Base-by-base conservation (phyloP, 2,113 vertebrate genomes). In the Argyrosomus japonicus region DNA sequence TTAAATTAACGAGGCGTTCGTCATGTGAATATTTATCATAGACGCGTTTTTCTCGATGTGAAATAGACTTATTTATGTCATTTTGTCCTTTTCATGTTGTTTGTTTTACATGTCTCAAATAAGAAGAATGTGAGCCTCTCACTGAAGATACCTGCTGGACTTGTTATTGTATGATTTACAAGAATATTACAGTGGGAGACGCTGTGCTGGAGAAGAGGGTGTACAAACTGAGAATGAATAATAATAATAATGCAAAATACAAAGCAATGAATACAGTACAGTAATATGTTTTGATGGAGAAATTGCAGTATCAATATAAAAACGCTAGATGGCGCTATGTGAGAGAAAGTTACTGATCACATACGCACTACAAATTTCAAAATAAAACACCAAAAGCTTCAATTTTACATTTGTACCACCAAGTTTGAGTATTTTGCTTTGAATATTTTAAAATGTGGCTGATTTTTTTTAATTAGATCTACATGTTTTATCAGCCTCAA, bases 281-380 rank as follows among this genome's bases (percentile, higher is more conserved):
- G 4, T 57, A 11, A 40, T 15, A 0, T 18, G 13, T 23, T 14
- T 2, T 74, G 18, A 5, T 23, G 5, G 57, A 43, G 21, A 5
- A 60, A 1, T 19, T 73, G 91, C 73, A 87, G 81, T n/a, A 68
- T n/a, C 17, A 21, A 4, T 0, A n/a, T 0, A 21, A 3, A 5
- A 12, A 56, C 93, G 84, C 85, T 65, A 93, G 93, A 91, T 89
- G 90, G 85, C 87, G 82, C 84, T 75, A 68, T 63, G 29, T 21
- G 79, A 88, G 73, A 89, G 29, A 82, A 75, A 70, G 43, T 81
- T 17, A 21, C 21, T 21, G 43, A 18, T 67, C 21, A 13, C 29
- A 23, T 1, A 2, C 4, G 23, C 13, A 3, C 25, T 19, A 25
- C 58, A 47, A 86, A 87, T 62, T 84, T 84, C 36, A 68, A 75